Conservation (phyloP, 2,888 invertebrate species). For the Hypselothyrea guttata region DNA sequence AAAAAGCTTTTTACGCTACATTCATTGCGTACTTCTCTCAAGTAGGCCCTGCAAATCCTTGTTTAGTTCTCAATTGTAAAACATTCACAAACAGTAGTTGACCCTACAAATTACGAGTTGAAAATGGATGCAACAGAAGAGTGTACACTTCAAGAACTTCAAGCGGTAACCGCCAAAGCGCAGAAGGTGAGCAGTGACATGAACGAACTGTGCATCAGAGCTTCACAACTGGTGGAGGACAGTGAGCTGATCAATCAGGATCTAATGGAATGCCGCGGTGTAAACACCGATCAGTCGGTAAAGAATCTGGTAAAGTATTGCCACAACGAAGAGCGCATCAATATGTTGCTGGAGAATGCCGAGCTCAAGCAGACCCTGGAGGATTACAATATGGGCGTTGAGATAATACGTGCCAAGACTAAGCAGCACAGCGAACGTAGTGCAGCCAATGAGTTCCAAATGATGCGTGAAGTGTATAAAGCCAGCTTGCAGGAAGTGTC, state of each 20-base stretch:
- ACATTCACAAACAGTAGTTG: too few species aligned
- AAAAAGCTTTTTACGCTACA: too few species aligned
- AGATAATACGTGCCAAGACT: conserved; percentile 42
- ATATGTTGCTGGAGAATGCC: conserved; percentile 43
- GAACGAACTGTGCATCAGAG: conserved; percentile 27
- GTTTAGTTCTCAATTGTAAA: too few species aligned
- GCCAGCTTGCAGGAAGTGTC: conserved; percentile 28
- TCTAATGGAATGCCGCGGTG: conserved; percentile 28
- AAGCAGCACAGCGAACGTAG: conserved; percentile 26
- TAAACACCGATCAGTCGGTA: conserved; percentile 41
- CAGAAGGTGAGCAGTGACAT: conserved; percentile 26
- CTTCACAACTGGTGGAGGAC: conserved; percentile 36
- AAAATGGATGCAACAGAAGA: too few species aligned
- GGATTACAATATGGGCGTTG: conserved; percentile 38
- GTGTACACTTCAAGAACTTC: too few species aligned
- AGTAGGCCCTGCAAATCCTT: too few species aligned
- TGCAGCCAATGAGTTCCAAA: conserved; percentile 13
- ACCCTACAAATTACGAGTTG: too few species aligned
- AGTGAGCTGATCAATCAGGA: conserved; percentile 26
- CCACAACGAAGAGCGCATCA: conserved; percentile 28
- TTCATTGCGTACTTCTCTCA: too few species aligned
- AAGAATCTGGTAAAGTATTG: conserved; percentile 48
- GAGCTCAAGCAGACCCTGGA: conserved; percentile 48
- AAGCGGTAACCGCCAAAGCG: conserved; percentile 7
- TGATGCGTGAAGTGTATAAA: conserved; percentile 35